Evolutionary conservation across 2,113 vertebrate genomes (phyloP).

Genomic region (Blennius ocellaris): DNA sequence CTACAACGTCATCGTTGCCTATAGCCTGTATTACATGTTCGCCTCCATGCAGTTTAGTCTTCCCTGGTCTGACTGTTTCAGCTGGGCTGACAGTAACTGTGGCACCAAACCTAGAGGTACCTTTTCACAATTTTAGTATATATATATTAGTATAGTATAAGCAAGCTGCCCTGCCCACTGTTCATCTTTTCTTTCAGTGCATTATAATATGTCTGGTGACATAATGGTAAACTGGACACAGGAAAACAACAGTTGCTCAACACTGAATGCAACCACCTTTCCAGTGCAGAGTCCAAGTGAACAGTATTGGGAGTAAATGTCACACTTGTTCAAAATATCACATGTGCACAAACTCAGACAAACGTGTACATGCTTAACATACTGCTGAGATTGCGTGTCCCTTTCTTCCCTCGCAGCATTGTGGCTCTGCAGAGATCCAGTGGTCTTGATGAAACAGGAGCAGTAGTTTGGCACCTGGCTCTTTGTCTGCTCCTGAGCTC

Average conservation of each 20-base stretch:
- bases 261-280: slow-evolving; percentile 23
- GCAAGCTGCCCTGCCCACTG: background rate
- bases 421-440: slow-evolving; percentile 88
- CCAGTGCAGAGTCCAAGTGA: slow-evolving; percentile 88
- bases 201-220: slow-evolving; percentile 80
- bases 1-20: slow-evolving; percentile 94
- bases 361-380: background rate
- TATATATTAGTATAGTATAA: too few species aligned
- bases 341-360: background rate
- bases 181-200: slow-evolving; percentile 40
- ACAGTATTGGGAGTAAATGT: slow-evolving; percentile 95
- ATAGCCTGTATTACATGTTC: slow-evolving; percentile 94
- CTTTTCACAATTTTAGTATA: background rate
- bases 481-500: slow-evolving; percentile 93
- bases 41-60: slow-evolving; percentile 92
- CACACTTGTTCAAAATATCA: background rate
- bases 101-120: slow-evolving; percentile 84
- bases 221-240: slow-evolving; percentile 80
- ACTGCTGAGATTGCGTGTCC: background rate
- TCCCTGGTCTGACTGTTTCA: slow-evolving; percentile 87
- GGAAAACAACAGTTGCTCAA: slow-evolving; percentile 70
- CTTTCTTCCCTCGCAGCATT: slow-evolving; percentile 69
- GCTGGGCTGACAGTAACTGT: slow-evolving; percentile 84
- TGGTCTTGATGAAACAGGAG: slow-evolving; percentile 88
- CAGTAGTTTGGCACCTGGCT: slow-evolving; percentile 93